Evolutionary conservation across 2,888 invertebrate genomes (phyloP), one percentile per base, ranked within the genome.

Genomic region (Psylliodes chrysocephalus): DNA sequence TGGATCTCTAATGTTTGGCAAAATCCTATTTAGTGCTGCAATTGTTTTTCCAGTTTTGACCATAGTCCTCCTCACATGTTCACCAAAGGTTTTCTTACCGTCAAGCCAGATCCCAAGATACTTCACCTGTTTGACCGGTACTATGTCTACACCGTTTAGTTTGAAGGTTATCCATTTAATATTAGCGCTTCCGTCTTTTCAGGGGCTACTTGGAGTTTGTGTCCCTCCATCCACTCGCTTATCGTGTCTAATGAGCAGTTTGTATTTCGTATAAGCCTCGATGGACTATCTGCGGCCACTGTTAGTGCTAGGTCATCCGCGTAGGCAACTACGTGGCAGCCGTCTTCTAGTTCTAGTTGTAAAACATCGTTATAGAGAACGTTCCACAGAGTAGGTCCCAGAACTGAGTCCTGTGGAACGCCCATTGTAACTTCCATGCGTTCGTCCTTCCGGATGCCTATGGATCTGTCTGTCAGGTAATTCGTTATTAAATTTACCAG

Each of bases 351-450:
- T 2, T 8, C 10, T 7, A 33, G 33, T 33, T n/a, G 4, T 33
- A 33, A 8, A n/a, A 33, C 10, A 2, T n/a, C 33, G n/a, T 33
- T 10, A 10, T 33, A 33, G 8, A 33, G 5, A 10, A 33, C 10
- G 10, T 33, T 33, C 53, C 53, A 54, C 22, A 54, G 22, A 6
- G n/a, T 8, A 1, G 40, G 53, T n/a, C 53, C 53, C 7, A 54
- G 38, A 2, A 54, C 38, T 7, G 53, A 54, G n/a, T 22, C 53
- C 15, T 54, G 53, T 7, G 53, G 38, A 1, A 54, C 53, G 5
- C 38, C 53, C 19, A 18, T 10, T 51, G 60, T 19, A 47, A 66
- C 18, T 67, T 28, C 2, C 33, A 33, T 33, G 6, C n/a, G 2
- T 7, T 33, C 8, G 2, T 33, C 10, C 2, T 10, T 10, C 8